These are phyloP conservation scores for Coturnix japonica DNA, from an alignment of 2,113 vertebrate genomes.

Conservation along the genomic window DNA sequence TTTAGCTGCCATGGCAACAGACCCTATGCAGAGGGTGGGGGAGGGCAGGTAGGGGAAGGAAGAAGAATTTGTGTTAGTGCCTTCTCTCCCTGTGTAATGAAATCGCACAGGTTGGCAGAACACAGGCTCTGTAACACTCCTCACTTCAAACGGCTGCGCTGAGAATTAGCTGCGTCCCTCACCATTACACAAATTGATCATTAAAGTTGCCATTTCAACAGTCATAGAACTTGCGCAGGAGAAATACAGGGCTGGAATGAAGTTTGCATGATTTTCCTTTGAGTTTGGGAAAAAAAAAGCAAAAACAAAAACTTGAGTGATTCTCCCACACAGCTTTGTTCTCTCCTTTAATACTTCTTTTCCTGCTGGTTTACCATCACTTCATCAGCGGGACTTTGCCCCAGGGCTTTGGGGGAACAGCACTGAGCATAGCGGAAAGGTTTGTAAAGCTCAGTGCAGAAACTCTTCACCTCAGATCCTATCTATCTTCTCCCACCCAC, in stretches of 20 bases:
- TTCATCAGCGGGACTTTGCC: background rate
- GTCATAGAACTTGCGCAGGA: background rate
- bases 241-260: background rate
- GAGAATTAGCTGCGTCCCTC: rapidly evolving
- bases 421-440: background rate
- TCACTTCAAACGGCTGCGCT: background rate
- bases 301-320: background rate
- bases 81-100: background rate
- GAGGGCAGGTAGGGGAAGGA: background rate
- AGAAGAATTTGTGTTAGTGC: background rate
- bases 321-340: background rate
- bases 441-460: constrained; percentile 11
- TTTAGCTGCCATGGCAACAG: constrained; percentile 55
- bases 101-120: background rate
- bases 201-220: background rate
- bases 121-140: background rate
- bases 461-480: constrained; percentile 1
- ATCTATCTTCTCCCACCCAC: background rate
- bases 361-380: background rate
- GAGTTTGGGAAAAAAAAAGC: background rate
- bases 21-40: background rate
- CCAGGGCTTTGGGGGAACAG: background rate
- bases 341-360: background rate
- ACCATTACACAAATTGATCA: background rate
- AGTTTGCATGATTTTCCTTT: background rate